Conservation (phyloP, 1,140 invertebrate species). For the Trissolcus basalis region DNA sequence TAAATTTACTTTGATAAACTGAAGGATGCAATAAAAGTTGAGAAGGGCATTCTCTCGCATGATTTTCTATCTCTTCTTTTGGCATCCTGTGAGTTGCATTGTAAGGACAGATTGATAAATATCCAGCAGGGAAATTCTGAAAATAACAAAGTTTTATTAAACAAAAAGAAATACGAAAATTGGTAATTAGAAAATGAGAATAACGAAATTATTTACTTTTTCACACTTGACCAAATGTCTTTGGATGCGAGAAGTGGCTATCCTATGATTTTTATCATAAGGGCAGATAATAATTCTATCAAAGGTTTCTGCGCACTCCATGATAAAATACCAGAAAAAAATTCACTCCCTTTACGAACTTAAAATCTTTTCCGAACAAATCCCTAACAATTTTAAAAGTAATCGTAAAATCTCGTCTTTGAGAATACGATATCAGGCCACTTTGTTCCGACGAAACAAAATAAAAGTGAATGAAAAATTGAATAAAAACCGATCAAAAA, state of each 20-base stretch:
- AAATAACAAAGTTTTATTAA: constrained; percentile 1
- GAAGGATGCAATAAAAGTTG: not conserved
- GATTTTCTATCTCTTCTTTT: constrained; percentile 60
- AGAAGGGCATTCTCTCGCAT: constrained; percentile 60
- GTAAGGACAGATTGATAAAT: constrained; percentile 67
- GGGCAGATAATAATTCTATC: constrained; percentile 62
- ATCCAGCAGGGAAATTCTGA: constrained; percentile 66
- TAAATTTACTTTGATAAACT: constrained; percentile 17
- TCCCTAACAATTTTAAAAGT: no score
- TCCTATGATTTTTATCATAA: constrained; percentile 64
- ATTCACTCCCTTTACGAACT: no score
- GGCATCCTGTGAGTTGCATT: constrained; percentile 69
- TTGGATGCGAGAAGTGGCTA: constrained; percentile 63
- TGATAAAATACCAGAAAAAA: no score
- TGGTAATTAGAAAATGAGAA: not conserved
- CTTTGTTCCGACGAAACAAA: no score
- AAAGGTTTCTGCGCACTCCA: not conserved
- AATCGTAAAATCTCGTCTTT: no score
- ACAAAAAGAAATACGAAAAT: constrained; percentile 7
- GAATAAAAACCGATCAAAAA: no score
- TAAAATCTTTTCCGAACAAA: no score
- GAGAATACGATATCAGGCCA: no score
- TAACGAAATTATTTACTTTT: constrained; percentile 60
- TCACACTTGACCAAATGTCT: constrained; percentile 70
- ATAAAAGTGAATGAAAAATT: no score